Conservation (phyloP, 2,888 invertebrate genomes). For the Eulithis prunata region DNA sequence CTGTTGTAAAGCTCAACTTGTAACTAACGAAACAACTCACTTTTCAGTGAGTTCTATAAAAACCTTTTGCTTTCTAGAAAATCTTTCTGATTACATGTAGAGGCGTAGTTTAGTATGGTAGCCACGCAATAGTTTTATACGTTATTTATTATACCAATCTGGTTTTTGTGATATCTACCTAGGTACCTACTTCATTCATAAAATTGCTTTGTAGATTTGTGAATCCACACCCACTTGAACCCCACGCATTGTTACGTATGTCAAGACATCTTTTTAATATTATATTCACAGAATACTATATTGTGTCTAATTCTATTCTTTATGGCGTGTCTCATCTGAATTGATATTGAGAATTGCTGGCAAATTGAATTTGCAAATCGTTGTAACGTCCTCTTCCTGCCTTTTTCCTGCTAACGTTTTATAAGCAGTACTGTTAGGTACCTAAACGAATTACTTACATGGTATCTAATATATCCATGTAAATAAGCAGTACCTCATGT, state of each 20-base stretch:
- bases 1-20: too few relatives aligned
- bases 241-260: constrained; percentile 17
- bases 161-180: constrained; percentile 1
- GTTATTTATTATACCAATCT: too few relatives aligned
- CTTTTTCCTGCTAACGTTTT: constrained; percentile 12
- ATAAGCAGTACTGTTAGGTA: not conserved
- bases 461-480: not conserved
- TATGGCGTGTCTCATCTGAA: not conserved
- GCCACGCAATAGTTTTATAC: too few relatives aligned
- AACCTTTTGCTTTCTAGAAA: too few relatives aligned
- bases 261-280: constrained; percentile 10
- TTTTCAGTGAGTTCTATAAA: too few relatives aligned
- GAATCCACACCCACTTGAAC: constrained; percentile 23
- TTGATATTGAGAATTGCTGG: not conserved
- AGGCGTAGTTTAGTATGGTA: too few relatives aligned
- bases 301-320: constrained; percentile 15
- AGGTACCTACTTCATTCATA: constrained; percentile 10
- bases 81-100: too few relatives aligned
- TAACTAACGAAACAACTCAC: too few relatives aligned
- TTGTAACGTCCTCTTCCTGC: not conserved
- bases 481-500: constrained; percentile 1
- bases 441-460: constrained; percentile 1
- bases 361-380: constrained; percentile 10
- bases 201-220: constrained; percentile 7
- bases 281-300: not conserved